A percentile compares a stretch with the other conserved stretches of the same genome.
Conservation (phyloP, 2,888 invertebrate species). For the Oscheius sp. region DNA sequence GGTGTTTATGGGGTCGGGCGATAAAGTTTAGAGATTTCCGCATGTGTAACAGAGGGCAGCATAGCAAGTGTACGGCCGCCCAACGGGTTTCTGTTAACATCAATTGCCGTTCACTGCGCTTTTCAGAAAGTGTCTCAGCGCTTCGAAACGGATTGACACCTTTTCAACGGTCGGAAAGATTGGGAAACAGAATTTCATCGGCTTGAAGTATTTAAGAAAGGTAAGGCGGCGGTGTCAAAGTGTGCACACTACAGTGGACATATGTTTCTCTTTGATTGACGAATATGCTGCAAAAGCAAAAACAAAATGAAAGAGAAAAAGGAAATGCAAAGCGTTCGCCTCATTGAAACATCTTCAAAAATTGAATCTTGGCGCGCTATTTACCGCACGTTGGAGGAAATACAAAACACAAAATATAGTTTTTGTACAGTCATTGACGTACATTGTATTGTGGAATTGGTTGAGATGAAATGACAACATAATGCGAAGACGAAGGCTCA, state of each 20-base stretch:
- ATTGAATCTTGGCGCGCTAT: too few relatives aligned
- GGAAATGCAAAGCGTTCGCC: too few relatives aligned
- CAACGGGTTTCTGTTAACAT: constrained; percentile 32
- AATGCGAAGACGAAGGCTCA: too few relatives aligned
- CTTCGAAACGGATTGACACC: not conserved
- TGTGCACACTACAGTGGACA: too few relatives aligned
- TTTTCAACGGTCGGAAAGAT: not conserved
- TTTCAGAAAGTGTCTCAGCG: not conserved
- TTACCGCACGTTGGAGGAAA: too few relatives aligned
- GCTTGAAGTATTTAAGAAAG: not conserved
- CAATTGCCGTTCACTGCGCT: constrained; percentile 16
- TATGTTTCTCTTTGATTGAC: too few relatives aligned
- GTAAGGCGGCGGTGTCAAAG: not conserved
- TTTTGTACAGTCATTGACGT: not conserved
- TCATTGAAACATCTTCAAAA: too few relatives aligned
- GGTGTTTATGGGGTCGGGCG: constrained; percentile 1
- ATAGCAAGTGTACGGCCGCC: constrained; percentile 30
- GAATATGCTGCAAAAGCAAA: too few relatives aligned
- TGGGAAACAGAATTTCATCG: not conserved
- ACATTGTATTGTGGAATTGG: too few relatives aligned
- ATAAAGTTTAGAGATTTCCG: constrained; percentile 18
- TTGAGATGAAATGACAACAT: too few relatives aligned
- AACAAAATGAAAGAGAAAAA: too few relatives aligned
- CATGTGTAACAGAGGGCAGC: constrained; percentile 21
- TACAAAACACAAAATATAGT: not conserved